Percentiles rank a stretch among this genome's conserved stretches.
These are phyloP conservation scores for Halcyon smyrnensis DNA, from an alignment of 2,797 vertebrate genomes.

Conservation along the genomic window DNA sequence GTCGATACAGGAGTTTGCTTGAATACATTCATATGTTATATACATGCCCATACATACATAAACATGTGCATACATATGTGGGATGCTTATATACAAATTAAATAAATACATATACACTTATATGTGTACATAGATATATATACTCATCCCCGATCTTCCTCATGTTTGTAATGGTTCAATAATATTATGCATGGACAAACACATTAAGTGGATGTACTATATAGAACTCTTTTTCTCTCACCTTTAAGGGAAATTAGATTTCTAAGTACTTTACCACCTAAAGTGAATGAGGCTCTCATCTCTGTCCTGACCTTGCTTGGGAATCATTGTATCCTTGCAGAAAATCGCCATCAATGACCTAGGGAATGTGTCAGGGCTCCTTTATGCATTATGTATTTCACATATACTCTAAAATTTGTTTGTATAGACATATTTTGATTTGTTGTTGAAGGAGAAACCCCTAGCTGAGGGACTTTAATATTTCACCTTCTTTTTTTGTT, in stretches of 20 bases:
- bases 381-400: not conserved
- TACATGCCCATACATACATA: not conserved
- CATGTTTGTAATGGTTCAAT: not conserved
- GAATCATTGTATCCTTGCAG: not conserved
- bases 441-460: not conserved
- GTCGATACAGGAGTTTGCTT: not conserved
- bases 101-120: not conserved
- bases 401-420: not conserved
- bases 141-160: not conserved
- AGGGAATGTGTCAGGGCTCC: not conserved
- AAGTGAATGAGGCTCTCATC: not conserved
- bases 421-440: not conserved
- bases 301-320: not conserved
- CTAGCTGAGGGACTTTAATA: accelerated
- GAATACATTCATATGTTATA: not conserved
- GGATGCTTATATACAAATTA: not conserved
- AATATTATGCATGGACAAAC: not conserved
- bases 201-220: not conserved
- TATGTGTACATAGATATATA: not conserved
- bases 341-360: not conserved
- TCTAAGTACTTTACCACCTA: not conserved
- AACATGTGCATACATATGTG: too few species aligned
- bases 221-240: not conserved
- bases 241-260: not conserved
- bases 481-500: not conserved